These are phyloP conservation scores for Magallana ariakensis DNA, from an alignment of 1,140 invertebrate species.

Conservation along the genomic window DNA sequence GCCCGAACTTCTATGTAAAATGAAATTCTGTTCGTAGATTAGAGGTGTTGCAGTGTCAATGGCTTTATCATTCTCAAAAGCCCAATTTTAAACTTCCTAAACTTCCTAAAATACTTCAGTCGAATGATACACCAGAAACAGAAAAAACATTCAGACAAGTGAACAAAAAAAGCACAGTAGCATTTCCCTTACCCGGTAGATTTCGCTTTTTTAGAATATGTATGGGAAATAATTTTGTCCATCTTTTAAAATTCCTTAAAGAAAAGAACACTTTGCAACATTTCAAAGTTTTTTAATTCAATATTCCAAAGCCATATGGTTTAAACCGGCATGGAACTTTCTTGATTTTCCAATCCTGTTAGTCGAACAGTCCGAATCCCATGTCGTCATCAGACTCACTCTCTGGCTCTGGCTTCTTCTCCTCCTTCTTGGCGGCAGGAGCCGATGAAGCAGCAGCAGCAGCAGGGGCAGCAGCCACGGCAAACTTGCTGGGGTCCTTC, in stretches of 20 bases:
- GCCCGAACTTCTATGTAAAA: too few species aligned
- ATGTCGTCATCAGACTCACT: conserved; percentile 78
- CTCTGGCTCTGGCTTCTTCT: conserved; percentile 79
- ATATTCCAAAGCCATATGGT: conserved; percentile 34
- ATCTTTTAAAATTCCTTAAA: neutral
- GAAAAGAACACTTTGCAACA: neutral
- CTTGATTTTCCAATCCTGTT: conserved; percentile 41
- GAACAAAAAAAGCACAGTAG: too few species aligned
- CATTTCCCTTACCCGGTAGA: too few species aligned
- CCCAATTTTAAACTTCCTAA: too few species aligned
- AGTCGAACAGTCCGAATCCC: conserved; percentile 78
- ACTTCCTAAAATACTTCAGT: too few species aligned
- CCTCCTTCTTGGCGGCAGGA: conserved; percentile 76
- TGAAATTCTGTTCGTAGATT: too few species aligned
- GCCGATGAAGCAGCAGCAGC: conserved; percentile 84
- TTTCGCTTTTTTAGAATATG: neutral
- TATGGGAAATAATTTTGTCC: neutral
- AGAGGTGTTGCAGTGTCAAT: too few species aligned
- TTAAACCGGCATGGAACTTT: conserved; percentile 35
- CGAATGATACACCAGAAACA: too few species aligned
- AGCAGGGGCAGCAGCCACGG: conserved; percentile 83
- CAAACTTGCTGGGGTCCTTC: conserved; percentile 96
- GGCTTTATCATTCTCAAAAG: too few species aligned
- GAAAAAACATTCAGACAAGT: too few species aligned
- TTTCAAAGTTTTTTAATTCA: neutral